These are phyloP conservation scores for Loripinus fragilis DNA, from an alignment of 2,888 invertebrate species.

Conservation along the genomic window DNA sequence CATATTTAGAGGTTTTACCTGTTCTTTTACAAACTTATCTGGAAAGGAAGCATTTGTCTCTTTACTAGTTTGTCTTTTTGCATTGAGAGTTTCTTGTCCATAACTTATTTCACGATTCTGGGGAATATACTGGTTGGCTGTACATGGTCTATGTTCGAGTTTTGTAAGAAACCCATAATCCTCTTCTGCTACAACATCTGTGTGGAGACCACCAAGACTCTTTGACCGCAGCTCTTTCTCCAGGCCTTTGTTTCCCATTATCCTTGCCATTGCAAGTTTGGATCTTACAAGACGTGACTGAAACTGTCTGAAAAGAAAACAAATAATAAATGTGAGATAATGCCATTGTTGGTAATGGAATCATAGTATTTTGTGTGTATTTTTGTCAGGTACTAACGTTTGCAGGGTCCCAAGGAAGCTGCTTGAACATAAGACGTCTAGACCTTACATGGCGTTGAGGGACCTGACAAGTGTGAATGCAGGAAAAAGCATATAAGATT, in stretches of 20 bases:
- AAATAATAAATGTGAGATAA: no score
- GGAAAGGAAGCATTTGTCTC: neutral
- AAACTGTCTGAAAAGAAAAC: neutral
- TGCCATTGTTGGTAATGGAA: no score
- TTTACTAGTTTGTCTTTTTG: neutral
- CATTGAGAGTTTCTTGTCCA: neutral
- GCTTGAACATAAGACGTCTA: no score
- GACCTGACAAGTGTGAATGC: no score
- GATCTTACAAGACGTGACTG: conserved; percentile 59
- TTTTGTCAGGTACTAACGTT: no score
- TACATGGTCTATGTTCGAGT: conserved; percentile 61
- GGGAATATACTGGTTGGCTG: conserved; percentile 40
- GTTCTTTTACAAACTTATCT: neutral
- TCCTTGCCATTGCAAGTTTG: conserved; percentile 65
- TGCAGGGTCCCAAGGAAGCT: no score
- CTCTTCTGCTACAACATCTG: conserved; percentile 63
- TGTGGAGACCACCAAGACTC: conserved; percentile 64
- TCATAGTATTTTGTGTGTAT: no score
- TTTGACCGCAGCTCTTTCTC: conserved; percentile 65
- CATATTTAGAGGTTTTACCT: neutral
- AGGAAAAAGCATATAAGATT: no score
- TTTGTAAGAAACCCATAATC: conserved; percentile 68
- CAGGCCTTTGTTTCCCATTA: conserved; percentile 66
- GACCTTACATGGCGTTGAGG: no score
- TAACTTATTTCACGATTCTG: neutral